Percentiles rank a stretch among this genome's conserved stretches.
Evolutionary conservation across 2,797 vertebrate genomes (phyloP).

Genomic region (Cossypha niveicapilla): DNA sequence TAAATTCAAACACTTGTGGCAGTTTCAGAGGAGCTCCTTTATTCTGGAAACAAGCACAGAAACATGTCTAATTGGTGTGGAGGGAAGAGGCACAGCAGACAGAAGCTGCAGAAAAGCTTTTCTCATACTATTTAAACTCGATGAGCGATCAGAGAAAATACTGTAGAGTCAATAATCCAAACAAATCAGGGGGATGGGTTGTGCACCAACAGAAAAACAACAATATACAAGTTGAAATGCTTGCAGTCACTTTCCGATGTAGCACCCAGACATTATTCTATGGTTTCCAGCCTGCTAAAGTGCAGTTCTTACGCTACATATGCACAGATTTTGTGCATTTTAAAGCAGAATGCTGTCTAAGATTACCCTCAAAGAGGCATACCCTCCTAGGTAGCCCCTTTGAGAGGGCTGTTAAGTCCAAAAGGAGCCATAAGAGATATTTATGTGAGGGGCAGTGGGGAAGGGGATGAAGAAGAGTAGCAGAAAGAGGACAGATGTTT

Average conservation of each 20-base stretch:
- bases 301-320: neutral
- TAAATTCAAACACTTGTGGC: neutral
- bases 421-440: neutral
- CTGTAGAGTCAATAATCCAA: neutral
- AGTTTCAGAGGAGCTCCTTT: neutral
- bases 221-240: neutral
- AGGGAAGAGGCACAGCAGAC: neutral
- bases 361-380: constrained; percentile 4
- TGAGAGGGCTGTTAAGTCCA: neutral
- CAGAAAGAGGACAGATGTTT: neutral
- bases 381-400: neutral
- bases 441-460: neutral
- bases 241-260: neutral
- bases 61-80: neutral
- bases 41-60: neutral
- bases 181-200: neutral
- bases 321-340: constrained; percentile 32
- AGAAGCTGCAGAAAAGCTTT: neutral
- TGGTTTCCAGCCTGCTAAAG: neutral
- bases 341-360: constrained; percentile 10
- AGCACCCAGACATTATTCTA: neutral
- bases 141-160: neutral
- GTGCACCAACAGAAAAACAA: neutral
- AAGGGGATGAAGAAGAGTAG: neutral
- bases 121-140: neutral